Conservation (phyloP, 2,113 vertebrate species). For the Colius striatus region DNA sequence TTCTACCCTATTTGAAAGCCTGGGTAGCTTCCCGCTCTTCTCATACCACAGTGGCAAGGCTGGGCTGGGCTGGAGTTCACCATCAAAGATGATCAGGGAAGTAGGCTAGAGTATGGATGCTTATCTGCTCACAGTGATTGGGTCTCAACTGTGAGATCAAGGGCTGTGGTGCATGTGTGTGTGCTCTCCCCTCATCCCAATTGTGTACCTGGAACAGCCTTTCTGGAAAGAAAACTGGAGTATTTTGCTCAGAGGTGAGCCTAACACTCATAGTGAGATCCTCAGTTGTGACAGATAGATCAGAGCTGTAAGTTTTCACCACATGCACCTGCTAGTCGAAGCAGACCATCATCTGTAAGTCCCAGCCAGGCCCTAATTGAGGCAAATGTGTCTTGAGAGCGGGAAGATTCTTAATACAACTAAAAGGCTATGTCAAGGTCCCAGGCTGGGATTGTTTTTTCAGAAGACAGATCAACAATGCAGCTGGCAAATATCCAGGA, state of each 20-base stretch:
- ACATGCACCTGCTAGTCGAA: not conserved
- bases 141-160: not conserved
- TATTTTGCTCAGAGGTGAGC: not conserved
- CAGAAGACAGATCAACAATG: not conserved
- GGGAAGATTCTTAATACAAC: not conserved
- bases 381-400: not conserved
- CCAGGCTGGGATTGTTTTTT: not conserved
- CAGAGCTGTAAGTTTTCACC: not conserved
- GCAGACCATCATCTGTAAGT: not conserved
- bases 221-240: not conserved
- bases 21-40: not conserved
- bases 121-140: not conserved
- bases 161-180: accelerated
- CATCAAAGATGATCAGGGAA: not conserved
- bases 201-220: not conserved
- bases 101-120: not conserved
- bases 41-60: not conserved
- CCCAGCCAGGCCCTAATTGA: not conserved
- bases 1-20: not conserved
- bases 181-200: not conserved
- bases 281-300: not conserved
- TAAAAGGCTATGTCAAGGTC: not conserved
- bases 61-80: not conserved
- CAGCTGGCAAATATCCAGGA: not conserved
- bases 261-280: not conserved